Percentiles rank a stretch among this genome's conserved stretches.
Conservation (phyloP, 2,888 invertebrate species). For the Theretra japonica region DNA sequence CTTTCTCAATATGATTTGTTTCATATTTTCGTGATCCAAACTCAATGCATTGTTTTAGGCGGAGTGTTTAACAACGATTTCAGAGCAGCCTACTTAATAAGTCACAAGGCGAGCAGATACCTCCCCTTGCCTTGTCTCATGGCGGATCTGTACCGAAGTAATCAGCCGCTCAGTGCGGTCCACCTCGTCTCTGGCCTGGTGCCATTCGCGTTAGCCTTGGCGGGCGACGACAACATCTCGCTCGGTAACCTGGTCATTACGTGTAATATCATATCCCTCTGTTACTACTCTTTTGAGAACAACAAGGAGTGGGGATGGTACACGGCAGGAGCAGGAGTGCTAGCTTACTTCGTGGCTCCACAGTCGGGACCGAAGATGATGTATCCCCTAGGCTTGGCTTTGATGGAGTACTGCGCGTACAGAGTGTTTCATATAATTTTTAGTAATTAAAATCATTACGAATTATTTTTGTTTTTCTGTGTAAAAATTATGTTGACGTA, state of each 20-base stretch:
- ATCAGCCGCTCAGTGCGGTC: conserved; percentile 52
- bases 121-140: conserved; percentile 70
- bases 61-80: conserved; percentile 62
- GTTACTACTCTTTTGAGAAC: conserved; percentile 56
- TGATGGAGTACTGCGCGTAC: conserved; percentile 70
- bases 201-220: conserved; percentile 64
- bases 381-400: conserved; percentile 64
- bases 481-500: background rate
- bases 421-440: conserved; percentile 53
- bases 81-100: conserved; percentile 56
- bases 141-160: conserved; percentile 63
- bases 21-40: background rate
- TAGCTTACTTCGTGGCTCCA: conserved; percentile 62
- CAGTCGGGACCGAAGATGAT: conserved; percentile 53
- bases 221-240: conserved; percentile 57
- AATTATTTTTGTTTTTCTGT: background rate
- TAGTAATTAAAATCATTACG: conserved; percentile 26
- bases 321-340: conserved; percentile 61
- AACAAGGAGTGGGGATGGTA: conserved; percentile 68
- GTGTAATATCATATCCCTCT: conserved; percentile 64
- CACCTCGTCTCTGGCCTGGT: conserved; percentile 69
- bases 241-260: conserved; percentile 65
- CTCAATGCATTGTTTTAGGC: conserved; percentile 52
- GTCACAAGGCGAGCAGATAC: conserved; percentile 62
- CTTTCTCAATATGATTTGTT: too few relatives aligned